These are phyloP conservation scores for Rachycentron canadum DNA, from an alignment of 2,797 vertebrate species.

Conservation along the genomic window DNA sequence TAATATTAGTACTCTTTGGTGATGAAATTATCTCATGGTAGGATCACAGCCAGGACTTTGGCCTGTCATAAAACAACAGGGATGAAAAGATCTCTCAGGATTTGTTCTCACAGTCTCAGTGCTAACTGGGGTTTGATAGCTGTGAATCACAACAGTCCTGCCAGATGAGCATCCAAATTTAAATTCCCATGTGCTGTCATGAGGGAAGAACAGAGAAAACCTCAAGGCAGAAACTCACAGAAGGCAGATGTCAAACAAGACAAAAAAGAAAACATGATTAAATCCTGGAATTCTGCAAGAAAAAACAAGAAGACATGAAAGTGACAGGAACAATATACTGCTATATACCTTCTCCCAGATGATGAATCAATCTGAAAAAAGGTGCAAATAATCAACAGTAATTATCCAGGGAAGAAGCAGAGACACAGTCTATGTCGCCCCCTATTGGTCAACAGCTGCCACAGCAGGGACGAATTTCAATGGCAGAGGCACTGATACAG, in stretches of 20 bases:
- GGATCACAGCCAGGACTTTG: neutral
- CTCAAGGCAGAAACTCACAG: constrained; percentile 17
- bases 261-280: neutral
- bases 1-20: neutral
- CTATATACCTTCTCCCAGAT: neutral
- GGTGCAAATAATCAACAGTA: neutral
- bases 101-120: constrained; percentile 10
- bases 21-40: neutral
- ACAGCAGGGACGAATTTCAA: constrained; percentile 34
- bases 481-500: neutral
- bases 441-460: constrained; percentile 61
- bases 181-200: constrained; percentile 18
- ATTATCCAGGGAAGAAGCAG: neutral
- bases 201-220: constrained; percentile 19
- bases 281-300: neutral
- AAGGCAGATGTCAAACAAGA: constrained; percentile 25
- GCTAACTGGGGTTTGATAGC: neutral
- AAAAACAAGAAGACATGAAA: neutral
- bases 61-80: constrained; percentile 12
- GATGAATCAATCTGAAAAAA: neutral
- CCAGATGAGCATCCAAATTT: constrained; percentile 18
- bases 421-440: constrained; percentile 67
- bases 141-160: constrained; percentile 9
- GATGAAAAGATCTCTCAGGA: constrained; percentile 19
- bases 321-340: neutral